Evolutionary conservation across 2,888 invertebrate genomes (phyloP).

Genomic region (Caenorhabditis imperialis): DNA sequence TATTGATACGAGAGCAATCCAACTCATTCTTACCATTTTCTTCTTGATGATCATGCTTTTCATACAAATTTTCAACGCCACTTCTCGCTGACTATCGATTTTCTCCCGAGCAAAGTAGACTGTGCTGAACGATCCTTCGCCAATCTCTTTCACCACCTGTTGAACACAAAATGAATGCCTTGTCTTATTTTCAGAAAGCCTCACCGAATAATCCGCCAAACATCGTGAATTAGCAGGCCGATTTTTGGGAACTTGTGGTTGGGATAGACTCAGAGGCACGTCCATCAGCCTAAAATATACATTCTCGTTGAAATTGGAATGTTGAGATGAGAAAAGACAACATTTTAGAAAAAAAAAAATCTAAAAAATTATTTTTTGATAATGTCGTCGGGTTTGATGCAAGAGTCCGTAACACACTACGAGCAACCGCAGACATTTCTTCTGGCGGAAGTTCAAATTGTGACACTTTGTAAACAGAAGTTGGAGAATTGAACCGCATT

Average conservation of each 20-base stretch:
- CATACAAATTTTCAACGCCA: slow-evolving; percentile 96
- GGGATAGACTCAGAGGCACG: slow-evolving; percentile 36
- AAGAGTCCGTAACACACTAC: too few species aligned
- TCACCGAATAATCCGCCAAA: slow-evolving; percentile 50
- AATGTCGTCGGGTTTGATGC: too few species aligned
- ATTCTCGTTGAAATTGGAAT: too few species aligned
- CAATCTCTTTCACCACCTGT: slow-evolving; percentile 59
- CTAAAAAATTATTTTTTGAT: too few species aligned
- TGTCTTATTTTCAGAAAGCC: background rate
- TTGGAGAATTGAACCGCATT: too few species aligned
- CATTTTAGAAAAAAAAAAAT: too few species aligned
- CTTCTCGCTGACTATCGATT: slow-evolving; percentile 21
- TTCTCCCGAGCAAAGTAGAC: slow-evolving; percentile 61
- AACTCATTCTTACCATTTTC: slow-evolving; percentile 89
- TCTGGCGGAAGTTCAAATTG: too few species aligned
- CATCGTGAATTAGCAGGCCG: slow-evolving; percentile 22
- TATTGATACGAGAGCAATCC: too few species aligned
- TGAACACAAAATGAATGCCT: slow-evolving; percentile 11
- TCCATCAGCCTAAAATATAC: slow-evolving; percentile 48
- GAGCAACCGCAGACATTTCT: too few species aligned
- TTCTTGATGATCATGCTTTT: slow-evolving; percentile 93
- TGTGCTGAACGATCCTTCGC: slow-evolving; percentile 65
- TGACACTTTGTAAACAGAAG: too few species aligned
- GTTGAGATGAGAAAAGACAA: too few species aligned
- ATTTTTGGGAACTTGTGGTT: slow-evolving; percentile 10